These are phyloP conservation scores for Hermaeophaga mercurialis DNA, from an alignment of 2,888 invertebrate genomes.

Conservation along the genomic window DNA sequence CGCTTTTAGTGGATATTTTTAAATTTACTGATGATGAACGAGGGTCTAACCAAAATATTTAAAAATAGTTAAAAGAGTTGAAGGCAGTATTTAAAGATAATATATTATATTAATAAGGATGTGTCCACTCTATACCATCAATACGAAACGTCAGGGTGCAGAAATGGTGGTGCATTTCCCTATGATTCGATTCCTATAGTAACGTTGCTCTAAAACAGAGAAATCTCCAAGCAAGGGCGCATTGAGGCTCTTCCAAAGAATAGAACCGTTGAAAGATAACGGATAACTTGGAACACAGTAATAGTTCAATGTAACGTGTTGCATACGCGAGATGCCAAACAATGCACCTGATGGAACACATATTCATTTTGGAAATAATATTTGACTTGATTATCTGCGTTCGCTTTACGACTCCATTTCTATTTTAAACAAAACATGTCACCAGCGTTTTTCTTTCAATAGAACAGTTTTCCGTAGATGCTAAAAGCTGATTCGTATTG, in stretches of 20 bases:
- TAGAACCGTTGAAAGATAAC: constrained; percentile 17
- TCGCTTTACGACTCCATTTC: too few species aligned
- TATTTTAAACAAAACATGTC: too few species aligned
- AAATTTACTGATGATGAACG: too few species aligned
- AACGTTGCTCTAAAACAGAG: constrained; percentile 34
- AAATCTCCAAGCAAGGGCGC: constrained; percentile 27
- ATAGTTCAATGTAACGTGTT: constrained; percentile 15
- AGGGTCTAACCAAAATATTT: too few species aligned
- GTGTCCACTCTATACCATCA: too few species aligned
- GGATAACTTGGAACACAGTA: constrained; percentile 11
- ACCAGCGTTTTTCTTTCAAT: too few species aligned
- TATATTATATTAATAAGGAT: too few species aligned
- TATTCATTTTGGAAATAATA: constrained; percentile 26
- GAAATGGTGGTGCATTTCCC: constrained; percentile 33
- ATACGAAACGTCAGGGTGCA: constrained; percentile 37
- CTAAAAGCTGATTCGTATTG: too few species aligned
- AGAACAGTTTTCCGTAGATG: too few species aligned
- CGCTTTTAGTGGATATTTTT: too few species aligned
- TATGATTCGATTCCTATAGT: constrained; percentile 29
- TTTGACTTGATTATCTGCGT: constrained; percentile 20
- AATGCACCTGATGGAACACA: constrained; percentile 18
- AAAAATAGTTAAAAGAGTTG: too few species aligned
- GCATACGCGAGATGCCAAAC: constrained; percentile 1
- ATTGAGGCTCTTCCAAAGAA: constrained; percentile 16
- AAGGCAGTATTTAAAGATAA: too few species aligned